Evolutionary conservation across 2,113 vertebrate genomes (phyloP), one percentile per base, ranked within the genome.

Genomic region (Cavia porcellus): DNA sequence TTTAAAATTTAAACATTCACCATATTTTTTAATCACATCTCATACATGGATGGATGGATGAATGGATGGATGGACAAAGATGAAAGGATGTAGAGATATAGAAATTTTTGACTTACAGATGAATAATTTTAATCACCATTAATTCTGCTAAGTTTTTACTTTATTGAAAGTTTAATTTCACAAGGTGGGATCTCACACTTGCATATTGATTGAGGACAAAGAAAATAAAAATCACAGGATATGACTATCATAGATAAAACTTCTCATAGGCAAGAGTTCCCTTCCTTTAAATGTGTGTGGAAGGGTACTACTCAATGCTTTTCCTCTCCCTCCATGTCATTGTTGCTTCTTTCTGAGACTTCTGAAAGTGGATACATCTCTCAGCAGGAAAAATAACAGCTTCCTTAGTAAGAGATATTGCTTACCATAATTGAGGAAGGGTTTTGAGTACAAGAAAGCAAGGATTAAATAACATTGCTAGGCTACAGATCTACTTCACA

Each of bases 141-240:
- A 92, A 25, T 32, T 98, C 66, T 89, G 30, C 92, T 64, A 42
- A 89, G 87, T 68, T 97, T 94, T 95, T 90, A 95, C 90, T 97
- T 97, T 55, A 98, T 28, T 96, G 62, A 25, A 97, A 97, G 95
- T 24, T 64, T 94, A 95, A 38, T 96, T 95, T 98, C 94, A 87
- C 85, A 97, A 95, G 86, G 28, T 91, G 45, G 89, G 96, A 77
- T 82, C 80, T 97, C 96, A 93, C 0, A 9, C 87, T 80, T 93
- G 91, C 64, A 77, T 97, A 70, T 92, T 96, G 93, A 97, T 97
- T 97, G 96, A 93, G 88, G 72, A 82, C 38, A 15, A 84, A 8
- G n/a, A 90, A 98, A 93, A 82, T 92, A 82, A 84, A 97, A 92
- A 50, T 96, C 82, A 97, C 61, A 93, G 92, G 75, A 75, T 75